Conservation (phyloP, 2,797 vertebrate species). For the Anableps anableps region DNA sequence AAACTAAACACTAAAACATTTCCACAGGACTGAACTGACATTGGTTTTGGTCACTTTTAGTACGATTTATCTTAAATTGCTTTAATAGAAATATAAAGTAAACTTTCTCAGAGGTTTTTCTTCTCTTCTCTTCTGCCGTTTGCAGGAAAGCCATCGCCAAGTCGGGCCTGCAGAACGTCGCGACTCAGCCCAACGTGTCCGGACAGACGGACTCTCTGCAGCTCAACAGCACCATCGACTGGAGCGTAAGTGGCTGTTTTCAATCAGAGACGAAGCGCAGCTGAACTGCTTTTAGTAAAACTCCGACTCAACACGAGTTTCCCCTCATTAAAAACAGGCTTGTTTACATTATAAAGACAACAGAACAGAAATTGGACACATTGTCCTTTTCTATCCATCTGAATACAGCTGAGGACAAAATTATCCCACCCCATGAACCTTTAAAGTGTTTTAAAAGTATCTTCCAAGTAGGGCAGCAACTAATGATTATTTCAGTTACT, state of each 20-base stretch:
- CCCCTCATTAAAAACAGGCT: not conserved
- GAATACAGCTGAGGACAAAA: too few species aligned
- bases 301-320: not conserved
- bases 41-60: not conserved
- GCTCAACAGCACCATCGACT: constrained; percentile 88
- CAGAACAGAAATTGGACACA: not conserved
- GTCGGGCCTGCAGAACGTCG: constrained; percentile 85
- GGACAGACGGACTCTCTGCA: constrained; percentile 73
- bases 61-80: not conserved
- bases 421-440: not conserved
- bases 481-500: too few species aligned
- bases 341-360: not conserved
- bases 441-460: not conserved
- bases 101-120: not conserved
- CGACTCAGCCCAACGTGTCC: constrained; percentile 74
- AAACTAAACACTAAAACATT: too few species aligned
- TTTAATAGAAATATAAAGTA: not conserved
- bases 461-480: too few species aligned
- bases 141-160: constrained; percentile 94
- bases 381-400: too few species aligned
- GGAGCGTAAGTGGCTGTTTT: constrained; percentile 87
- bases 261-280: not conserved
- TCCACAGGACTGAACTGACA: not conserved
- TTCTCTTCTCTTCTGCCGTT: constrained; percentile 16
- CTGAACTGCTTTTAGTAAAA: not conserved